These are phyloP conservation scores for Equus przewalskii DNA, from an alignment of 2,113 vertebrate genomes.

Conservation along the genomic window DNA sequence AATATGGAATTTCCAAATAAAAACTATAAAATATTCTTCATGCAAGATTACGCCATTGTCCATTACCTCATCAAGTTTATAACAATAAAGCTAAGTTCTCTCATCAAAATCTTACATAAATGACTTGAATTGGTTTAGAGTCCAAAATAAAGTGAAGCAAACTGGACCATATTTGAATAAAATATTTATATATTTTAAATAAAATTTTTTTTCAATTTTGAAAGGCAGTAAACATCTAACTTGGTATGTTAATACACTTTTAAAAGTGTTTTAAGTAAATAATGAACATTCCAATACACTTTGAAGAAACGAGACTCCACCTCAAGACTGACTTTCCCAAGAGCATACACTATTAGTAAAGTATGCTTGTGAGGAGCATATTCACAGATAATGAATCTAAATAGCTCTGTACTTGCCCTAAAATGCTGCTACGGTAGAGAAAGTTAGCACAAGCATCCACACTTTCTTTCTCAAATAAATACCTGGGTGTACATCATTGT, in stretches of 20 bases:
- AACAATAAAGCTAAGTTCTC: neutral
- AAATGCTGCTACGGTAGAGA: neutral
- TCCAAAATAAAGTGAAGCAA: conserved; percentile 17
- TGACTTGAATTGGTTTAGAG: neutral
- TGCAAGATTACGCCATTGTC: neutral
- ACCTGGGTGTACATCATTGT: neutral
- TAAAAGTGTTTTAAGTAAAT: neutral
- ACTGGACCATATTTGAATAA: neutral
- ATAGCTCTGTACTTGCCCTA: neutral
- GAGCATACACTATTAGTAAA: neutral
- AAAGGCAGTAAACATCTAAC: neutral
- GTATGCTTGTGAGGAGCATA: neutral
- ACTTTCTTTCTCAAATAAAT: conserved; percentile 35
- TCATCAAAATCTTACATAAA: neutral
- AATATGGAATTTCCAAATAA: conserved; percentile 8
- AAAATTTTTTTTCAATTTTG: neutral
- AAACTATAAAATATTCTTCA: conserved; percentile 26
- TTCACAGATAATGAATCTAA: neutral
- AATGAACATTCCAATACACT: neutral
- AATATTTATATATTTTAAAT: neutral
- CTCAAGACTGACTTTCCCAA: conserved; percentile 5
- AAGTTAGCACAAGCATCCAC: neutral
- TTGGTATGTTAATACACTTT: neutral
- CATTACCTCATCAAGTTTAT: neutral
- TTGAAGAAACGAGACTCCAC: neutral